phyloP scores from a whole-genome alignment of 2,888 invertebrate species.

The Theretra japonica region DNA sequence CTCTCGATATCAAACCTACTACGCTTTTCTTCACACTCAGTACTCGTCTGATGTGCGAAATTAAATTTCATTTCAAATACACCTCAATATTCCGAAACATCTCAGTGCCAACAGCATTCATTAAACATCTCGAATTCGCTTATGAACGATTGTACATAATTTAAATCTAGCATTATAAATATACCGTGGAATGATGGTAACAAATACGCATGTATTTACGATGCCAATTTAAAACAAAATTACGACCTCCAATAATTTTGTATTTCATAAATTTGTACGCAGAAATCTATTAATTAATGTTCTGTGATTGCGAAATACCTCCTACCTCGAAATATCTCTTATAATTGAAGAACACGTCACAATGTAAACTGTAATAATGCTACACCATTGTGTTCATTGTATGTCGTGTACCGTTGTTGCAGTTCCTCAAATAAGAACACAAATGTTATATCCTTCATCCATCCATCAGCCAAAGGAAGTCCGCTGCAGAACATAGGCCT shows the following conservation, averaged over 20 bases:
- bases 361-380: no score
- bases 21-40: neutral
- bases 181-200: neutral
- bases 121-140: neutral
- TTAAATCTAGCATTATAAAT: no score
- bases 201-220: neutral
- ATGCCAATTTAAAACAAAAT: neutral
- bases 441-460: no score
- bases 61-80: neutral
- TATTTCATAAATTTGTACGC: neutral
- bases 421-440: no score
- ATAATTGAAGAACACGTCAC: no score
- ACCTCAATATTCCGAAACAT: neutral
- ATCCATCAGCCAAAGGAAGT: no score
- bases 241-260: neutral
- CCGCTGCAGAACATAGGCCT: no score
- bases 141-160: neutral
- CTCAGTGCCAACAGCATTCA: neutral
- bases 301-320: neutral
- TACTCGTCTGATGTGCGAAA: neutral
- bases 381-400: no score
- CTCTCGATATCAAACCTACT: no score
- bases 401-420: no score
- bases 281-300: neutral
- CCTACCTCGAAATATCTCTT: no score